A percentile compares a stretch with the other conserved stretches of the same genome.
phyloP scores from a whole-genome alignment of 2,113 vertebrate genomes.

The Butorides virescens region DNA sequence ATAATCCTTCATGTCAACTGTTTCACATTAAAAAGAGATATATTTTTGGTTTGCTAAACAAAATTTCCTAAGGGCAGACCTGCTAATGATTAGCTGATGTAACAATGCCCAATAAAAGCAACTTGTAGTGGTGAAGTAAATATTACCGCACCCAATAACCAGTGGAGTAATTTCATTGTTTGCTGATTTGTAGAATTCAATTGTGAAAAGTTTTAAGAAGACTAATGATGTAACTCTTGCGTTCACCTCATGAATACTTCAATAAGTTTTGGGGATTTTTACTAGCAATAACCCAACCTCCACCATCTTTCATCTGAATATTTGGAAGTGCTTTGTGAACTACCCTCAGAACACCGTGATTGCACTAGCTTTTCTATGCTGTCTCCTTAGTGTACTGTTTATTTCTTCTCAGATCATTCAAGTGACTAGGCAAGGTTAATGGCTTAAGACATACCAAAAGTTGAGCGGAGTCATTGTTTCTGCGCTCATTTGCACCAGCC shows the following conservation, averaged over 20 bases:
- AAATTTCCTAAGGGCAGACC: conserved; percentile 55
- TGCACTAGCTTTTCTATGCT: neutral
- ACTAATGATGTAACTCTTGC: neutral
- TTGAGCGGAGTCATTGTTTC: neutral
- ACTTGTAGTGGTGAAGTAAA: conserved; percentile 13
- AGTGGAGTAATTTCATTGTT: conserved; percentile 24
- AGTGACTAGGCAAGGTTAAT: neutral
- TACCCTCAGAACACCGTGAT: neutral
- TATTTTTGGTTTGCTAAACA: conserved; percentile 49
- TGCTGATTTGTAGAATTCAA: conserved; percentile 26
- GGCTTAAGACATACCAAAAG: neutral
- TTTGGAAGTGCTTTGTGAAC: neutral
- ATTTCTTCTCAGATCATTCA: neutral
- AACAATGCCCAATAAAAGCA: conserved; percentile 46
- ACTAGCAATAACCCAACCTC: neutral
- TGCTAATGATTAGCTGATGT: conserved; percentile 57
- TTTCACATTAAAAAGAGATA: conserved; percentile 55
- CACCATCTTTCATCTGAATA: neutral
- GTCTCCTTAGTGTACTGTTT: neutral
- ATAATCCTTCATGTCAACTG: conserved; percentile 47
- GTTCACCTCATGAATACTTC: neutral
- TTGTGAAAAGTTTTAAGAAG: neutral
- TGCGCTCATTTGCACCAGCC: neutral
- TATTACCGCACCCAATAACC: conserved; percentile 11
- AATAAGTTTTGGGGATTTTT: neutral